These are phyloP conservation scores for Acinonyx jubatus DNA, from an alignment of 2,113 vertebrate species.

Conservation along the genomic window DNA sequence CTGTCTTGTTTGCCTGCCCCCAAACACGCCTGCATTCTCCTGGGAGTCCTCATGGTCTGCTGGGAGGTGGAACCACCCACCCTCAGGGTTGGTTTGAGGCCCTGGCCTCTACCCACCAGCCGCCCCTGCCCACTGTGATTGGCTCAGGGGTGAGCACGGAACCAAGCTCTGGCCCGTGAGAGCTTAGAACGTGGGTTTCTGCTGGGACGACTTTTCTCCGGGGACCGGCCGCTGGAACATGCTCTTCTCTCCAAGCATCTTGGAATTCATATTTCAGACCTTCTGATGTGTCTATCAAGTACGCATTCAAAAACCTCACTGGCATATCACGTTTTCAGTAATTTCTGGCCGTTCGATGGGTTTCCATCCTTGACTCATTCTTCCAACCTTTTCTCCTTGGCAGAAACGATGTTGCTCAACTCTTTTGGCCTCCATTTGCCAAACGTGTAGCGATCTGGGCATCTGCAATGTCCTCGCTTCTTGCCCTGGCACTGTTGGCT, in stretches of 20 bases:
- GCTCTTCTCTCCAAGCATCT: conserved; percentile 63
- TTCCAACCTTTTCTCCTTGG: conserved; percentile 91
- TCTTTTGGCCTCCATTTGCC: conserved; percentile 89
- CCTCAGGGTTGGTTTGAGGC: not conserved
- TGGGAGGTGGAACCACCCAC: not conserved
- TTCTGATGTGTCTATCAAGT: conserved; percentile 91
- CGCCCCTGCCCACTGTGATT: fast-evolving
- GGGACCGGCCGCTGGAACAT: conserved; percentile 89
- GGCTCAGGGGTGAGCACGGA: not conserved
- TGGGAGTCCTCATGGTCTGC: fast-evolving
- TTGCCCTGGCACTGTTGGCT: conserved; percentile 86
- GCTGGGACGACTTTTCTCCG: not conserved
- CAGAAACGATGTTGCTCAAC: conserved; percentile 88
- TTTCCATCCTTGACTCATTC: conserved; percentile 90
- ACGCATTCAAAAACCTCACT: conserved; percentile 92
- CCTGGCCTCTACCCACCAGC: not conserved
- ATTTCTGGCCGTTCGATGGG: conserved; percentile 90
- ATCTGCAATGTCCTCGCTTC: conserved; percentile 83
- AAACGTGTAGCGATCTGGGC: conserved; percentile 92
- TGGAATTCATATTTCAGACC: conserved; percentile 84
- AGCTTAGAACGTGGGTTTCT: not conserved
- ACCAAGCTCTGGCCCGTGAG: too few relatives aligned
- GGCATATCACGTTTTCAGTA: conserved; percentile 92
- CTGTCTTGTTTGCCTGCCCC: not conserved
- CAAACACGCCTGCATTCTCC: not conserved